A percentile compares a stretch with the other conserved stretches of the same genome.
phyloP scores from a whole-genome alignment of 2,113 vertebrate genomes.

The Brachirus orientalis region DNA sequence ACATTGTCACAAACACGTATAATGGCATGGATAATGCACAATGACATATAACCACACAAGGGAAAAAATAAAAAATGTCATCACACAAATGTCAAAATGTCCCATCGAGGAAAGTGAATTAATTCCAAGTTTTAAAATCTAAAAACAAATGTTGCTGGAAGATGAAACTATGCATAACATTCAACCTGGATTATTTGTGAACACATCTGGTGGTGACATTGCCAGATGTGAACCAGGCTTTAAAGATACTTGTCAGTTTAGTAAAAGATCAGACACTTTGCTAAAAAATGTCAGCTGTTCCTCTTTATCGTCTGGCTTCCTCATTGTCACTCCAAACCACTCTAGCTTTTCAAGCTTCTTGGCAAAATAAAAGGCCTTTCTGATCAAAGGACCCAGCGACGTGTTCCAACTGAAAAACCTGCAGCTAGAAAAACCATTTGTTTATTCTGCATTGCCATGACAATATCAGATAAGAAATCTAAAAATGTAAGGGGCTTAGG shows the following conservation, averaged over 20 bases:
- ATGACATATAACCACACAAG: too few relatives aligned
- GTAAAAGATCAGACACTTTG: constrained; percentile 1
- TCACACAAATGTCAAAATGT: too few relatives aligned
- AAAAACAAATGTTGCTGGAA: too few relatives aligned
- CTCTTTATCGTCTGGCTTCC: constrained; percentile 20
- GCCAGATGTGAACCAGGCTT: neutral
- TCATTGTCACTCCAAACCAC: constrained; percentile 14
- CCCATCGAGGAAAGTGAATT: too few relatives aligned
- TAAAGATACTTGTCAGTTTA: neutral
- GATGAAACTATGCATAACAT: too few relatives aligned
- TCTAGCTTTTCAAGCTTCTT: constrained; percentile 60
- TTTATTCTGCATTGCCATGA: constrained; percentile 78
- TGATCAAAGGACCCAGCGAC: constrained; percentile 72
- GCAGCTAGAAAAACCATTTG: constrained; percentile 58
- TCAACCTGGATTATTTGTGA: too few relatives aligned
- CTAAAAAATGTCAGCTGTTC: neutral
- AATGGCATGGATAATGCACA: neutral
- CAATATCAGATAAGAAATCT: constrained; percentile 77
- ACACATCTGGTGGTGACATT: too few relatives aligned
- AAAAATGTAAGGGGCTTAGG: constrained; percentile 69
- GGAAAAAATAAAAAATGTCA: too few relatives aligned
- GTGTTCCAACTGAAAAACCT: constrained; percentile 56
- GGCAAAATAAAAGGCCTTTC: constrained; percentile 68
- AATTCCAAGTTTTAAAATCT: too few relatives aligned
- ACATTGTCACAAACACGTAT: constrained; percentile 11